A percentile compares a stretch with the other conserved stretches of the same genome.
These are phyloP conservation scores for Lagodon rhomboides DNA, from an alignment of 2,797 vertebrate species.

Conservation along the genomic window DNA sequence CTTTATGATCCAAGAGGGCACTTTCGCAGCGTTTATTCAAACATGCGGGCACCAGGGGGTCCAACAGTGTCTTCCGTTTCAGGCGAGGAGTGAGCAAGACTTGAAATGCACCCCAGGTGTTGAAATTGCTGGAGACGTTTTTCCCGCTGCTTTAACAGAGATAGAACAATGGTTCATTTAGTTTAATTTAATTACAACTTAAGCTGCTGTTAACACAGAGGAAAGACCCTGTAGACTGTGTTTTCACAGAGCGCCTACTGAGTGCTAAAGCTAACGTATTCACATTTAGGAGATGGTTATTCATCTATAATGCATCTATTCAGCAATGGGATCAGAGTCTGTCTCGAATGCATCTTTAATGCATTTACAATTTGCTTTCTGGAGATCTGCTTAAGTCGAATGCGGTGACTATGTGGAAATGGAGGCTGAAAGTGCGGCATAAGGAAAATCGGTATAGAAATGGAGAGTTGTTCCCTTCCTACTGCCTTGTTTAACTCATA, in stretches of 20 bases:
- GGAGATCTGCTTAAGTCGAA: not conserved
- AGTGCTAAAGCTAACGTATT: not conserved
- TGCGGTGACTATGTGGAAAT: not conserved
- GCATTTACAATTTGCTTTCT: not conserved
- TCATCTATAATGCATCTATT: not conserved
- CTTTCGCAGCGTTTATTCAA: too few species aligned
- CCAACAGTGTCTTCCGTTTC: too few species aligned
- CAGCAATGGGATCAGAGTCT: not conserved
- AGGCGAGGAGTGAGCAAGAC: too few species aligned
- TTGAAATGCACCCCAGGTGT: too few species aligned
- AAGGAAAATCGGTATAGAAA: not conserved
- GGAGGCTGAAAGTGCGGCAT: not conserved
- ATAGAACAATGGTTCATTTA: constrained; percentile 3
- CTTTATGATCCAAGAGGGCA: too few species aligned
- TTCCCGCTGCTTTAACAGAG: not conserved
- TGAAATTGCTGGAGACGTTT: constrained; percentile 3
- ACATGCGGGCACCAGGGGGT: too few species aligned
- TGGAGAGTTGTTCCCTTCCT: not conserved
- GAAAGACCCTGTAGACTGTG: not conserved
- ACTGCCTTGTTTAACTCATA: not conserved
- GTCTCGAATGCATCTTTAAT: not conserved
- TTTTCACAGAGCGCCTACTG: not conserved
- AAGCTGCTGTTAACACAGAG: not conserved
- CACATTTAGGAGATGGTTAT: not conserved
- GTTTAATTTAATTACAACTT: constrained; percentile 18